Conservation (phyloP, 2,888 invertebrate genomes). For the Cremastobaeus sp. region DNA sequence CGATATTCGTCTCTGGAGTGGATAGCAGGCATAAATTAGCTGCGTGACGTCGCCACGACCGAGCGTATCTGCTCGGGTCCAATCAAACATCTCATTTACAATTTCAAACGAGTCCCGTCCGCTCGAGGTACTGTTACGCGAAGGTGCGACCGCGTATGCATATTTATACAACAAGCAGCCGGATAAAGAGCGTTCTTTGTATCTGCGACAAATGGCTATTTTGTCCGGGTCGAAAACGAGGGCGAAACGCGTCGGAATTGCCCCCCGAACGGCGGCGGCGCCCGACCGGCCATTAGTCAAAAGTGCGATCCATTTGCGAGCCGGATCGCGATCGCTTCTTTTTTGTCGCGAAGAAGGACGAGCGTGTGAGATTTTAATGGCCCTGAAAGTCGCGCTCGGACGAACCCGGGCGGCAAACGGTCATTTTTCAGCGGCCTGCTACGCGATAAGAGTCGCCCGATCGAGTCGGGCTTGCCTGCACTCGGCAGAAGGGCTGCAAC, state of each 20-base stretch:
- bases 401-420: slow-evolving; percentile 38
- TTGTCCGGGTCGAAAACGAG: slow-evolving; percentile 33
- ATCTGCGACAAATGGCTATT: slow-evolving; percentile 52
- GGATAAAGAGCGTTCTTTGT: slow-evolving; percentile 51
- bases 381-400: slow-evolving; percentile 44
- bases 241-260: neutral
- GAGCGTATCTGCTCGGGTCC: slow-evolving; percentile 45
- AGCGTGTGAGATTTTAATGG: slow-evolving; percentile 59
- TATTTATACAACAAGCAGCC: slow-evolving; percentile 53
- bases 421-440: slow-evolving; percentile 42
- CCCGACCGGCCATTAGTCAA: too few relatives aligned
- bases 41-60: slow-evolving; percentile 35
- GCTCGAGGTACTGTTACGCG: slow-evolving; percentile 43
- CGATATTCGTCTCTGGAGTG: slow-evolving; percentile 37
- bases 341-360: slow-evolving; percentile 42
- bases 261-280: too few relatives aligned
- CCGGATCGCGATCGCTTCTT: slow-evolving; percentile 43
- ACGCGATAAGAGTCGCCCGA: too few relatives aligned
- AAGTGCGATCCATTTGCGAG: slow-evolving; percentile 9
- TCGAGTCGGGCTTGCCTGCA: too few relatives aligned
- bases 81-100: slow-evolving; percentile 61
- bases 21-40: slow-evolving; percentile 57
- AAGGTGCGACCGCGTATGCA: slow-evolving; percentile 57
- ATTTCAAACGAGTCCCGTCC: slow-evolving; percentile 58
- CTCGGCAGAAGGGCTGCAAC: too few relatives aligned